Percentiles rank a stretch among this genome's conserved stretches.
These are phyloP conservation scores for Hetaerina titia DNA, from an alignment of 2,888 invertebrate genomes.

Conservation along the genomic window DNA sequence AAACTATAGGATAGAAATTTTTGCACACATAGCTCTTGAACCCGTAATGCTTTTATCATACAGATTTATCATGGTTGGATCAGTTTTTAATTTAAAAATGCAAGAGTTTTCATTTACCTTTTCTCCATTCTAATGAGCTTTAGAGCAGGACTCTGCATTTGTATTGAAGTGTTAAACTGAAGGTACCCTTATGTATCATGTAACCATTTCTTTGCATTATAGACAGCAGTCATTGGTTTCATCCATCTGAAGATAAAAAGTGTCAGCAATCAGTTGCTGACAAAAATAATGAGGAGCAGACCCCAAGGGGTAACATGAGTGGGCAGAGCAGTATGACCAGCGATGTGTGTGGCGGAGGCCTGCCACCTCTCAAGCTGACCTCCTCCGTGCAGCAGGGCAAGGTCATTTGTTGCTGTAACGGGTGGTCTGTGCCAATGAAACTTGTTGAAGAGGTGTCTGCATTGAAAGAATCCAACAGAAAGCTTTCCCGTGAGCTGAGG, in stretches of 20 bases:
- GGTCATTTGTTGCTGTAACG: constrained; percentile 12
- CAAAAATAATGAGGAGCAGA: background rate
- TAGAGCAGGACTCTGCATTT: too few relatives aligned
- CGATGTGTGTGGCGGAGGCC: background rate
- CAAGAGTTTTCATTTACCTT: too few relatives aligned
- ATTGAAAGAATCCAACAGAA: constrained; percentile 40
- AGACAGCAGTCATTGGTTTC: constrained; percentile 24
- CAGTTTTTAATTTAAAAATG: too few relatives aligned
- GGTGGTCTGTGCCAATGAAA: constrained; percentile 41
- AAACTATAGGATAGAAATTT: too few relatives aligned
- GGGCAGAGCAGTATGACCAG: constrained; percentile 13
- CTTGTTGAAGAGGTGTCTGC: constrained; percentile 8
- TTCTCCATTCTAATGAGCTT: too few relatives aligned
- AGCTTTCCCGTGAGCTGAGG: constrained; percentile 25
- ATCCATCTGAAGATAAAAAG: background rate
- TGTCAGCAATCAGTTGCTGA: background rate
- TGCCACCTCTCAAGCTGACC: background rate
- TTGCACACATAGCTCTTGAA: too few relatives aligned
- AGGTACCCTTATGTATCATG: background rate
- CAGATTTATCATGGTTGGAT: too few relatives aligned
- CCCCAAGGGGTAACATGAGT: background rate
- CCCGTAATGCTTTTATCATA: too few relatives aligned
- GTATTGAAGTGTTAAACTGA: background rate
- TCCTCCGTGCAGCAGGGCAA: background rate
- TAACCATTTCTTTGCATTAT: background rate